Evolutionary conservation across 30 jellyfish, hydroid and myxozoan genomes (phyloP).

Genomic region (Hydra vulgaris): DNA sequence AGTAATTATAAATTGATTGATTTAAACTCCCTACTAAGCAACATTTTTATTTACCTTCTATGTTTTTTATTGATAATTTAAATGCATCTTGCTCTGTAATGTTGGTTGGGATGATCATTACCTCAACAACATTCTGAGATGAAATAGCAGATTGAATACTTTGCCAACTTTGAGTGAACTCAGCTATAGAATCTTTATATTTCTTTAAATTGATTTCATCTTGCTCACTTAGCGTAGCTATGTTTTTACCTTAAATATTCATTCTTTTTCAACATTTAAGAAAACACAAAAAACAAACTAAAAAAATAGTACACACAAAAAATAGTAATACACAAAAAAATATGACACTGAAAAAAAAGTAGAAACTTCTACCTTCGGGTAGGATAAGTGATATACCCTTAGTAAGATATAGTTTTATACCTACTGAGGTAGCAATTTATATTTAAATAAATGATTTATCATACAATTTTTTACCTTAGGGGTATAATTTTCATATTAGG

Average conservation of each 20-base stretch:
- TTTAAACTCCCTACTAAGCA: neutral
- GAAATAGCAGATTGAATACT: conserved; percentile 54
- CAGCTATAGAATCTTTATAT: conserved; percentile 14
- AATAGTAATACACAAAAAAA: too few species aligned
- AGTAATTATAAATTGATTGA: neutral
- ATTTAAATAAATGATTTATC: too few species aligned
- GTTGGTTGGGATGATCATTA: conserved; percentile 38
- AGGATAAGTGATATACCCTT: too few species aligned
- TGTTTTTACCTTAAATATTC: neutral
- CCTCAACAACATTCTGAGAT: conserved; percentile 38
- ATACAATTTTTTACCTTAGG: too few species aligned
- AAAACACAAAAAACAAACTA: neutral
- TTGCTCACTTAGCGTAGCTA: neutral
- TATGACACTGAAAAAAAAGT: too few species aligned
- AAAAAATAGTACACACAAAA: too few species aligned
- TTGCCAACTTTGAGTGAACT: conserved; percentile 67
- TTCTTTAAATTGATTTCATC: conserved; percentile 5
- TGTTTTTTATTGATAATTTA: conserved; percentile 19
- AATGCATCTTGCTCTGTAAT: conserved; percentile 32
- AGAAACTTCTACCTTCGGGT: too few species aligned
- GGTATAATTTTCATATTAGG: too few species aligned
- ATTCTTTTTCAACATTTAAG: too few species aligned
- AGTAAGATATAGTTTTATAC: too few species aligned
- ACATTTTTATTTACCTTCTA: conserved; percentile 39
- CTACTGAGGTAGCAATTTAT: too few species aligned